phyloP scores from a whole-genome alignment of 2,888 invertebrate species.

The Euzetes globulus region DNA sequence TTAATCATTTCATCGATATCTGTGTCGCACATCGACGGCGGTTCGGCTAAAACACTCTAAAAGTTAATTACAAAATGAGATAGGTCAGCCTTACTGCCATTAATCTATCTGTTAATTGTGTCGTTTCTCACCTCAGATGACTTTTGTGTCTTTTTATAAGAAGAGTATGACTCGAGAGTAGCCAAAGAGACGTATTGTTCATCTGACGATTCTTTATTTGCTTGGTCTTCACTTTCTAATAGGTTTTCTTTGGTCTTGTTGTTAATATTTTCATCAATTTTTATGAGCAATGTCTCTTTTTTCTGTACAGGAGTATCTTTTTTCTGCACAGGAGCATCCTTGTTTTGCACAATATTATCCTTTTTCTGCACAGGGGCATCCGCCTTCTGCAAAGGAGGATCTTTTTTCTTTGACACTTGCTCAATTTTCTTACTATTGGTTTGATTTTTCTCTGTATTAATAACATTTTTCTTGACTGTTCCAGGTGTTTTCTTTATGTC shows the following conservation, averaged over 20 bases:
- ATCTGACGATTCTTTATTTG: background rate
- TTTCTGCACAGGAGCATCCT: too few species aligned
- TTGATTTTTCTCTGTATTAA: background rate
- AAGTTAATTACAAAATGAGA: background rate
- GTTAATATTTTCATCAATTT: too few species aligned
- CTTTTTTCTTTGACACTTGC: too few species aligned
- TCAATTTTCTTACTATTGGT: background rate
- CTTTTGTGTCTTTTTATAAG: background rate
- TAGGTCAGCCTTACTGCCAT: background rate
- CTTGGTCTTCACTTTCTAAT: too few species aligned
- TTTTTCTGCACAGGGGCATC: too few species aligned
- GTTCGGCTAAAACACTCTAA: background rate
- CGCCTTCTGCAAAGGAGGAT: too few species aligned
- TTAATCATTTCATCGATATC: background rate
- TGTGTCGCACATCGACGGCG: background rate
- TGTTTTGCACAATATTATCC: too few species aligned
- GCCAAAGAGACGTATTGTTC: slow-evolving; percentile 2
- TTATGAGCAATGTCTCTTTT: too few species aligned
- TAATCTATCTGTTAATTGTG: background rate
- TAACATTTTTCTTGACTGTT: background rate
- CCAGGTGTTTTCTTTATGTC: too few species aligned
- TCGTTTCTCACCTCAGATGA: background rate
- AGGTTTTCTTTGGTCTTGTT: too few species aligned
- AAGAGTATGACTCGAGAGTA: background rate
- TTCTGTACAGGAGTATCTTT: too few species aligned